Conservation (phyloP, 2,113 vertebrate species). For the Periophthalmodon schlosseri region DNA sequence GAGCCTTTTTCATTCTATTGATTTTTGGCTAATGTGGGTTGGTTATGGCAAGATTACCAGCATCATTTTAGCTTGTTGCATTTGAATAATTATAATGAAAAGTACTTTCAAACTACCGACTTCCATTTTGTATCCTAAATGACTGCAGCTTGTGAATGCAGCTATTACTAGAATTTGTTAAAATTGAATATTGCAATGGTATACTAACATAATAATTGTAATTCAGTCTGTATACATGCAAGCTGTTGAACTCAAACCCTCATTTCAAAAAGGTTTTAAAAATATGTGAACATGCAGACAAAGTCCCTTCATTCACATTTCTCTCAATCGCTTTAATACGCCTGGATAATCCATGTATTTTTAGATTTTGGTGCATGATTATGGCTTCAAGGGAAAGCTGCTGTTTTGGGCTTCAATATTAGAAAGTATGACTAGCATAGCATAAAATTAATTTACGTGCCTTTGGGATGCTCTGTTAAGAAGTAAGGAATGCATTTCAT, state of each 20-base stretch:
- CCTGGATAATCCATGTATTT: not conserved
- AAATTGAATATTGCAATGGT: not conserved
- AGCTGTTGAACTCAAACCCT: not conserved
- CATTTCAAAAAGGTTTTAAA: not conserved
- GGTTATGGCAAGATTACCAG: slow-evolving; percentile 46
- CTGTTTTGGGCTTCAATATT: not conserved
- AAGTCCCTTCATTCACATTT: not conserved
- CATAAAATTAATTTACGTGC: not conserved
- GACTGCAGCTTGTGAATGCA: slow-evolving; percentile 1
- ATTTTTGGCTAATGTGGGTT: slow-evolving; percentile 43
- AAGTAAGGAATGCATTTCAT: not conserved
- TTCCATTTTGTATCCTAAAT: not conserved
- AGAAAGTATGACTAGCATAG: not conserved
- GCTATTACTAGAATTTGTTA: not conserved
- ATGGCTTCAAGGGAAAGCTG: not conserved
- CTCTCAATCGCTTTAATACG: not conserved
- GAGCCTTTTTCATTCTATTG: slow-evolving; percentile 25
- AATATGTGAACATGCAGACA: not conserved
- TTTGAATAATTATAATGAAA: slow-evolving; percentile 36
- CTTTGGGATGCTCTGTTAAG: not conserved
- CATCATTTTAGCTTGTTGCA: slow-evolving; percentile 33
- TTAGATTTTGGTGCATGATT: not conserved
- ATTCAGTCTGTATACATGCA: not conserved
- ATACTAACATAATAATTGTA: not conserved
- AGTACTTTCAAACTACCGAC: not conserved